phyloP scores from a whole-genome alignment of 2,113 vertebrate species.

The Anoplopoma fimbria region DNA sequence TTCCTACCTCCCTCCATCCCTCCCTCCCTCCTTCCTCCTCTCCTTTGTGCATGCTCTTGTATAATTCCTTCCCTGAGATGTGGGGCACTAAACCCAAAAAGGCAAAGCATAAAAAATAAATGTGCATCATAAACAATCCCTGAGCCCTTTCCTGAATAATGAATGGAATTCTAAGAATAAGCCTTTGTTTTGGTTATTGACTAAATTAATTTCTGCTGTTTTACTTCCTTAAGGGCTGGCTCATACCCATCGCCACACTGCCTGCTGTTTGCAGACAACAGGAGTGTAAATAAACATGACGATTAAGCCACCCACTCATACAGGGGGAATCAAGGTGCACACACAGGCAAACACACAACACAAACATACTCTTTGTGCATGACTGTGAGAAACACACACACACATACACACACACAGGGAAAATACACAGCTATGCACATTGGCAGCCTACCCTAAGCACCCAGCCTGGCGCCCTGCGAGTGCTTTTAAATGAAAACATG shows the following conservation, averaged over 20 bases:
- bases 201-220: slow-evolving; percentile 74
- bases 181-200: slow-evolving; percentile 74
- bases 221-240: slow-evolving; percentile 75
- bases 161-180: slow-evolving; percentile 74
- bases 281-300: slow-evolving; percentile 79
- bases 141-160: slow-evolving; percentile 62
- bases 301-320: slow-evolving; percentile 77
- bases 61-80: slow-evolving; percentile 79
- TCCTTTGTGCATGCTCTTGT: slow-evolving; percentile 87
- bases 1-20: slow-evolving; percentile 52
- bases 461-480: slow-evolving; percentile 73
- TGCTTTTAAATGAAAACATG: slow-evolving; percentile 86
- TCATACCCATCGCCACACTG: slow-evolving; percentile 60
- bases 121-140: slow-evolving; percentile 60
- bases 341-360: slow-evolving; percentile 21
- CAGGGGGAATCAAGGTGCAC: slow-evolving; percentile 55
- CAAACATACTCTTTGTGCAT: slow-evolving; percentile 38
- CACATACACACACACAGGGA: slow-evolving; percentile 24
- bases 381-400: slow-evolving; percentile 21
- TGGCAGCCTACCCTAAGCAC: slow-evolving; percentile 63
- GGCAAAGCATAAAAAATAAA: slow-evolving; percentile 68
- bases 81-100: slow-evolving; percentile 65
- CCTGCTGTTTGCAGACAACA: slow-evolving; percentile 77
- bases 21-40: slow-evolving; percentile 40
- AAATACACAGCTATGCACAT: slow-evolving; percentile 55